phyloP scores from a whole-genome alignment of 2,797 vertebrate species.

The Coregonus ussuriensis region DNA sequence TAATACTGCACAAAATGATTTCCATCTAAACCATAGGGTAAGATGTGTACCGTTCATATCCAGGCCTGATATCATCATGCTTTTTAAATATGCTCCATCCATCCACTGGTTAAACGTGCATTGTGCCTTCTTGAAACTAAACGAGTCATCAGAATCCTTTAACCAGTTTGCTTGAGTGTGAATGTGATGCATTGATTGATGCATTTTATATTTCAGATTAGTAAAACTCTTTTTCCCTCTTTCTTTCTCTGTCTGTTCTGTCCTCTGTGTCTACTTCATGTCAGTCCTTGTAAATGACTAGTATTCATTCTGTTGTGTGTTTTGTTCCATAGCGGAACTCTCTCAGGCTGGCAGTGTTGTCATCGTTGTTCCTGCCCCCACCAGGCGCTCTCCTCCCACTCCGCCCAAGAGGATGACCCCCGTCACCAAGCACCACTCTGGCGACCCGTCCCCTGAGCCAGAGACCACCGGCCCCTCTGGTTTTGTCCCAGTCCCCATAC shows the following conservation, averaged over 20 bases:
- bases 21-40: neutral
- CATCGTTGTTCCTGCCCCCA: conserved; percentile 59
- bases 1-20: neutral
- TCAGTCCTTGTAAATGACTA: neutral
- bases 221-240: neutral
- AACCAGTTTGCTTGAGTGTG: neutral
- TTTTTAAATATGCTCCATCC: conserved; percentile 13
- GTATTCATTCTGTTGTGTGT: neutral
- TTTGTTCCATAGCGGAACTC: conserved; percentile 75
- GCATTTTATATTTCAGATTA: neutral
- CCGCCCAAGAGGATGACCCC: conserved; percentile 86
- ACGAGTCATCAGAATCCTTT: neutral
- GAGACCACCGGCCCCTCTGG: conserved; percentile 12
- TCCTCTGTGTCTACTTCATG: neutral
- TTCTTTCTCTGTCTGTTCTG: too few relatives aligned
- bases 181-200: neutral
- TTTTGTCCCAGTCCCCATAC: neutral
- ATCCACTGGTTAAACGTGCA: conserved; percentile 5
- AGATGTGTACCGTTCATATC: neutral
- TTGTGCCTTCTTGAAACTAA: neutral
- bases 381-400: conserved; percentile 87
- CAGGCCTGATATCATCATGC: conserved; percentile 6
- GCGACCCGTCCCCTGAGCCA: conserved; percentile 62
- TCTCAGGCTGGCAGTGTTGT: conserved; percentile 71
- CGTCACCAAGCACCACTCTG: conserved; percentile 60